Conservation (phyloP, 2,113 vertebrate genomes). For the Cariama cristata region DNA sequence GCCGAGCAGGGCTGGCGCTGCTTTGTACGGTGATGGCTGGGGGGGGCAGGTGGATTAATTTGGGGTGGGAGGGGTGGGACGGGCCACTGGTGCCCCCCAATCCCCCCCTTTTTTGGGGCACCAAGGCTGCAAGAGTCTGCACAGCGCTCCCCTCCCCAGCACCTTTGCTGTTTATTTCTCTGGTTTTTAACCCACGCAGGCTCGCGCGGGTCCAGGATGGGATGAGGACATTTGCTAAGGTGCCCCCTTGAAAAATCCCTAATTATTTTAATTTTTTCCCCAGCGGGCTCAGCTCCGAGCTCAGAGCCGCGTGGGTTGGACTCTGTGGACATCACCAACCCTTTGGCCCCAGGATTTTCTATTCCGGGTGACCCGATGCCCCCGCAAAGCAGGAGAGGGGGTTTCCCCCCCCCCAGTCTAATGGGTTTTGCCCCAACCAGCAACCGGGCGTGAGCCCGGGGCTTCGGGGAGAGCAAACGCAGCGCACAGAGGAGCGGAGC, state of each 20-base stretch:
- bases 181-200: rapidly evolving
- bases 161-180: background rate
- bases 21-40: rapidly evolving
- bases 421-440: background rate
- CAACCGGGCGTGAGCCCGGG: rapidly evolving
- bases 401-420: rapidly evolving
- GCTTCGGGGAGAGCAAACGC: background rate
- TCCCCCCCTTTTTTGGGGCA: background rate
- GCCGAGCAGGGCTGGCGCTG: background rate
- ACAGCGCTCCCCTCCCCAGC: rapidly evolving
- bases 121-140: background rate
- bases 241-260: background rate
- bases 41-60: background rate
- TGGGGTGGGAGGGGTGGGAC: background rate
- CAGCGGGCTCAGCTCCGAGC: rapidly evolving
- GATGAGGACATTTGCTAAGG: background rate
- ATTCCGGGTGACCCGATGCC: rapidly evolving
- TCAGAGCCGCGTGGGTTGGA: rapidly evolving
- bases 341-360: background rate
- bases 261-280: background rate
- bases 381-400: rapidly evolving
- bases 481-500: background rate
- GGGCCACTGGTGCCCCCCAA: background rate
- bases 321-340: rapidly evolving
- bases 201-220: background rate